These are phyloP conservation scores for Ophraella communa DNA, from an alignment of 2,888 invertebrate species.

Conservation along the genomic window DNA sequence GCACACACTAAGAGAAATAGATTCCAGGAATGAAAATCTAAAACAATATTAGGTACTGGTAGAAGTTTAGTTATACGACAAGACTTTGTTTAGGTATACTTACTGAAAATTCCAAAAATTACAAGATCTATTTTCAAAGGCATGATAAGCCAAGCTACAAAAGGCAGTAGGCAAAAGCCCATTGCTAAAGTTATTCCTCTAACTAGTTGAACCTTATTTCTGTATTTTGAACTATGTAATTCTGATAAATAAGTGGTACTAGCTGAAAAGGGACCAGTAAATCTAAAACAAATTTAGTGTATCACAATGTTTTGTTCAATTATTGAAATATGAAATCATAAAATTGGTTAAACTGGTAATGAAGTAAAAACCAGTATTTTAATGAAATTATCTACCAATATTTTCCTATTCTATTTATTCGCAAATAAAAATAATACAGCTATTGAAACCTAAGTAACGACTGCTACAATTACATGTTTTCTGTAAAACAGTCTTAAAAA, in stretches of 20 bases:
- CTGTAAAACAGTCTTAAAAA: no score
- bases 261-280: slow-evolving; percentile 55
- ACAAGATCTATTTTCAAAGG: slow-evolving; percentile 65
- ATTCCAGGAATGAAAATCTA: slow-evolving; percentile 69
- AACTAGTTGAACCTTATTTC: slow-evolving; percentile 68
- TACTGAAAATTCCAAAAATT: slow-evolving; percentile 50
- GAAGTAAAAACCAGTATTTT: no score
- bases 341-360: not conserved
- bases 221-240: slow-evolving; percentile 69
- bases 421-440: no score
- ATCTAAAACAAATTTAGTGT: slow-evolving; percentile 31
- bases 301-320: slow-evolving; percentile 58
- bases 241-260: slow-evolving; percentile 74
- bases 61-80: not conserved
- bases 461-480: no score
- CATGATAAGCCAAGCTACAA: slow-evolving; percentile 74
- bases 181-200: slow-evolving; percentile 69
- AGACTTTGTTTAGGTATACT: not conserved
- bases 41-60: no score
- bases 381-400: no score
- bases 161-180: slow-evolving; percentile 68
- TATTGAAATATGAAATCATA: no score
- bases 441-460: no score
- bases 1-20: slow-evolving; percentile 66
- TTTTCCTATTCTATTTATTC: no score